Conservation (phyloP, 2,888 invertebrate genomes). For the Mythimna vitellina region DNA sequence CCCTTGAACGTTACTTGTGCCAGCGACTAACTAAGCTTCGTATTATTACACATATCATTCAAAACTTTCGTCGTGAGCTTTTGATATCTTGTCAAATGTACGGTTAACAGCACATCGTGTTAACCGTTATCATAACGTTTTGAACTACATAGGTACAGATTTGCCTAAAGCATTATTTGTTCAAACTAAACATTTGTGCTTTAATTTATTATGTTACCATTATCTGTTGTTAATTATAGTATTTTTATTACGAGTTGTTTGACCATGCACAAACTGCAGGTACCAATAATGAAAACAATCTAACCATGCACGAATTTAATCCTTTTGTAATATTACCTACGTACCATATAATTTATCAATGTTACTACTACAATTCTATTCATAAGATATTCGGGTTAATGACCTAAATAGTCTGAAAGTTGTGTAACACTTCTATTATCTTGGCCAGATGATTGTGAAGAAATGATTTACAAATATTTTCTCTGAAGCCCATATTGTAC, state of each 20-base stretch:
- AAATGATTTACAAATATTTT: neutral
- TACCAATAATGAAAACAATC: neutral
- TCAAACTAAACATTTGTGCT: neutral
- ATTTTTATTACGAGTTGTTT: neutral
- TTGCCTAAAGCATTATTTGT: neutral
- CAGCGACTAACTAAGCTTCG: slow-evolving; percentile 67
- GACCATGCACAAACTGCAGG: neutral
- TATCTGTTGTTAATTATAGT: neutral
- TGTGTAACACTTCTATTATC: neutral
- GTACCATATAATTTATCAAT: neutral
- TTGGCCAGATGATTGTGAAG: neutral
- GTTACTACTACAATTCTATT: neutral
- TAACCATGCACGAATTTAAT: neutral
- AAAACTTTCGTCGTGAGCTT: slow-evolving; percentile 41
- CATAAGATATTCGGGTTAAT: neutral
- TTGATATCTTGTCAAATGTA: slow-evolving; percentile 24
- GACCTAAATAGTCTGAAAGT: slow-evolving; percentile 12
- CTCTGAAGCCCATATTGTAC: neutral
- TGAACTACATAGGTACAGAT: slow-evolving; percentile 1
- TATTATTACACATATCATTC: slow-evolving; percentile 40
- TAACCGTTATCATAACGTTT: slow-evolving; percentile 45
- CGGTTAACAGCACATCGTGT: slow-evolving; percentile 30
- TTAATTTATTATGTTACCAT: neutral
- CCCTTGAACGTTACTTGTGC: slow-evolving; percentile 79
- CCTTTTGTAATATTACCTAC: neutral